phyloP scores from a whole-genome alignment of 2,888 invertebrate genomes.

The Agriopis marginaria region DNA sequence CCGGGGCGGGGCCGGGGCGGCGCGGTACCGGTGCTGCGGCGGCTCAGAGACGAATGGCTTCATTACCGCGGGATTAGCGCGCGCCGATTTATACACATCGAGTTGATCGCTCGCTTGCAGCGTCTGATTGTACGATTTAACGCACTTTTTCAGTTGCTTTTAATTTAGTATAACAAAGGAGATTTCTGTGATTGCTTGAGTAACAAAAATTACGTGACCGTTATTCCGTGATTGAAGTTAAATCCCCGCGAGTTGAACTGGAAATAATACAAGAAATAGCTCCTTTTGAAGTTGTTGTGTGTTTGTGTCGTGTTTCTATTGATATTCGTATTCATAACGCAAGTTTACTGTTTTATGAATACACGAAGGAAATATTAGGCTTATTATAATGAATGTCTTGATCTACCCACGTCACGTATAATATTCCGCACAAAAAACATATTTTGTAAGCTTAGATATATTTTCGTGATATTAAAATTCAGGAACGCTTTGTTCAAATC shows the following conservation, averaged over 20 bases:
- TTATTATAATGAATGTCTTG: not conserved
- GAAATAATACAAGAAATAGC: not conserved
- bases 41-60: conserved; percentile 27
- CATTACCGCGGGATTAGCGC: conserved; percentile 29
- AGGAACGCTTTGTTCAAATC: too few species aligned
- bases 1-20: not conserved
- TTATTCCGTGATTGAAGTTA: not conserved
- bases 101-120: not conserved
- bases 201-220: too few species aligned
- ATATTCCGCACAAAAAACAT: not conserved
- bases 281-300: not conserved
- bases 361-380: conserved; percentile 1
- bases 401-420: not conserved
- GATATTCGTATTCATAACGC: conserved; percentile 5
- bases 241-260: not conserved
- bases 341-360: conserved; percentile 2
- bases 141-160: not conserved
- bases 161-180: not conserved
- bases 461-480: too few species aligned
- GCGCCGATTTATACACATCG: conserved; percentile 12
- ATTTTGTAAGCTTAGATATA: too few species aligned
- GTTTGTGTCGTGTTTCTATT: not conserved
- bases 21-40: not conserved
- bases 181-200: not conserved
- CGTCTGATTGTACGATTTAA: conserved; percentile 14